Percentiles rank a stretch among this genome's conserved stretches.
Evolutionary conservation across 2,113 vertebrate species (phyloP).

Genomic region (Butorides virescens): DNA sequence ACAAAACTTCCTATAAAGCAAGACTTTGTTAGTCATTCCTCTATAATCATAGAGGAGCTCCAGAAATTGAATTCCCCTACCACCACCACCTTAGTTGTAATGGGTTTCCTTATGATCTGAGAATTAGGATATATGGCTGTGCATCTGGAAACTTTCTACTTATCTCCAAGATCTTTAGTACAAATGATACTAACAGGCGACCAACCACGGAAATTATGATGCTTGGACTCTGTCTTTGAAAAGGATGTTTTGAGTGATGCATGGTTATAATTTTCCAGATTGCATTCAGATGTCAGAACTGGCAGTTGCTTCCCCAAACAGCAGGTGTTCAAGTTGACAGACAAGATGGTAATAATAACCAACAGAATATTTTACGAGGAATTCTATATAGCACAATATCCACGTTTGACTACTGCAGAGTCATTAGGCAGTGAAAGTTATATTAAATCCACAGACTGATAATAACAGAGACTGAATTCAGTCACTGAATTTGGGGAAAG

Average conservation of each 20-base stretch:
- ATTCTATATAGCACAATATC: neutral
- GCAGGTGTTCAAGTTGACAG: conserved; percentile 56
- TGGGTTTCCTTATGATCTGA: neutral
- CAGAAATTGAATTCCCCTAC: neutral
- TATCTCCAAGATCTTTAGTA: conserved; percentile 57
- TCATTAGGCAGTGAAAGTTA: conserved; percentile 5
- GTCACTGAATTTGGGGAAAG: neutral
- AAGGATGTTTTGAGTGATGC: conserved; percentile 58
- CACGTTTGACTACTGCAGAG: neutral
- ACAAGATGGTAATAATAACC: neutral
- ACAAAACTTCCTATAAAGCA: neutral
- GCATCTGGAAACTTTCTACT: conserved; percentile 45
- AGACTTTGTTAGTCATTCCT: neutral
- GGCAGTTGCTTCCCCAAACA: conserved; percentile 33
- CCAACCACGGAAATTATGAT: conserved; percentile 65
- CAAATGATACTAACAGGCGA: conserved; percentile 45
- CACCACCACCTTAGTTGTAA: neutral
- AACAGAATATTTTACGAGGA: neutral
- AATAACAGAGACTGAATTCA: neutral
- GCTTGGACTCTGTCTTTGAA: conserved; percentile 53
- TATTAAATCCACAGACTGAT: neutral
- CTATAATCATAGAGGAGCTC: neutral
- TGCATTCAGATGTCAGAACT: conserved; percentile 66
- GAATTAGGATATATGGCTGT: conserved; percentile 18
- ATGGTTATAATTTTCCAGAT: conserved; percentile 26